Percentiles rank a stretch among this genome's conserved stretches.
These are phyloP conservation scores for Lysandra bellargus DNA, from an alignment of 2,888 invertebrate genomes.

Conservation along the genomic window DNA sequence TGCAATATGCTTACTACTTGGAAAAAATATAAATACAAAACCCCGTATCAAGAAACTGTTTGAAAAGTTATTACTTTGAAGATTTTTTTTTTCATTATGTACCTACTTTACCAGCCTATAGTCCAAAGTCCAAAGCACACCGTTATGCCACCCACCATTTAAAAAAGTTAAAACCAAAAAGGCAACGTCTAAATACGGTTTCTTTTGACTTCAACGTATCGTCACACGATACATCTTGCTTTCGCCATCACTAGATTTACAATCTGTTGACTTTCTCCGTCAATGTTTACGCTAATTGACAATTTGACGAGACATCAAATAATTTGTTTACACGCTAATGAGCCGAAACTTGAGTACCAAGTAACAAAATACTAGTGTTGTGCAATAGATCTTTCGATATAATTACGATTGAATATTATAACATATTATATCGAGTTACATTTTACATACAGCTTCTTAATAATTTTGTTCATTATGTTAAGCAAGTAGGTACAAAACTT, in stretches of 20 bases:
- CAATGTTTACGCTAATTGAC: constrained; percentile 35
- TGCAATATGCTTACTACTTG: too few relatives aligned
- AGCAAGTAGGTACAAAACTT: too few relatives aligned
- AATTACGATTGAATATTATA: neutral
- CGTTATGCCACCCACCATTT: neutral
- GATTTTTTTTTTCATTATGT: too few relatives aligned
- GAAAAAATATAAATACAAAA: too few relatives aligned
- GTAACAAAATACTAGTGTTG: neutral
- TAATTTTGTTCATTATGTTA: too few relatives aligned
- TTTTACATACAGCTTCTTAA: too few relatives aligned
- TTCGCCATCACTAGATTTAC: constrained; percentile 28
- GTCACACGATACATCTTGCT: constrained; percentile 20
- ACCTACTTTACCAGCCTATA: neutral
- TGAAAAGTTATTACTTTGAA: too few relatives aligned
- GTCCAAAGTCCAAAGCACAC: neutral
- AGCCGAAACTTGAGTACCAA: constrained; percentile 20
- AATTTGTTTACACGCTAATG: constrained; percentile 14
- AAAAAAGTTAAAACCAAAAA: neutral
- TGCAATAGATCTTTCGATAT: constrained; percentile 7
- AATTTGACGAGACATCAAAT: constrained; percentile 28
- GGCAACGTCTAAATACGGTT: neutral
- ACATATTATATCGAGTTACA: too few relatives aligned
- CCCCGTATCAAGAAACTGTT: too few relatives aligned
- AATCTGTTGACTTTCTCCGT: constrained; percentile 38
- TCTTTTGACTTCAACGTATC: constrained; percentile 3